These are phyloP conservation scores for Typhlomys cinereus DNA, from an alignment of 2,113 vertebrate species.

Conservation along the genomic window DNA sequence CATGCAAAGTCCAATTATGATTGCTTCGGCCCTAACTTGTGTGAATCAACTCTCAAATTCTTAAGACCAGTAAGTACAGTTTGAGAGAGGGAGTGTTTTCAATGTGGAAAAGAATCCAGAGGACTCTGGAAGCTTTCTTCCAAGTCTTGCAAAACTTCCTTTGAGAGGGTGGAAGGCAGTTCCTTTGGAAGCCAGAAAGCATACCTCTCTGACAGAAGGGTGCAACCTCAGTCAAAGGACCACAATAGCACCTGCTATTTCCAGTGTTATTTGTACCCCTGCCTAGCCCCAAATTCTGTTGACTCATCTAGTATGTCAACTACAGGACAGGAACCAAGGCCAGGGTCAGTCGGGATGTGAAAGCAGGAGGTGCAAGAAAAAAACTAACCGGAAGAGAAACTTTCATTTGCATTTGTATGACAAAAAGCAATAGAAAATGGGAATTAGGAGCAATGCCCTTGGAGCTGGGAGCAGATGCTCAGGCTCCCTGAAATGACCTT, in stretches of 20 bases:
- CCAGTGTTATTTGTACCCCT: not conserved
- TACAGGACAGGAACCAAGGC: not conserved
- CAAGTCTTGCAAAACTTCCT: not conserved
- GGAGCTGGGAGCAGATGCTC: not conserved
- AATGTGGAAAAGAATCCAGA: slow-evolving; percentile 51
- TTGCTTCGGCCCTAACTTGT: too few species aligned
- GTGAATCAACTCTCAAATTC: slow-evolving; percentile 46
- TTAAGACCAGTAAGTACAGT: slow-evolving; percentile 10
- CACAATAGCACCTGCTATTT: not conserved
- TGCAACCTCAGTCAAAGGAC: not conserved
- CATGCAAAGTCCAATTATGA: too few species aligned
- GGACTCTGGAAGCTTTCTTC: not conserved
- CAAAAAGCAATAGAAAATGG: not conserved
- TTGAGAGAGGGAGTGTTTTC: not conserved
- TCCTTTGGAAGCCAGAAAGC: not conserved
- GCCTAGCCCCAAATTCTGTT: not conserved
- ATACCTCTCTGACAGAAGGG: not conserved
- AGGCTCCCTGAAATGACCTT: not conserved
- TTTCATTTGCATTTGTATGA: not conserved
- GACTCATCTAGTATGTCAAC: not conserved
- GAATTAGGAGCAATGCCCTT: not conserved
- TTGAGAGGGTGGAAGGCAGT: not conserved
- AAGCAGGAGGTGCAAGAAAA: not conserved
- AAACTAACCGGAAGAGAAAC: not conserved
- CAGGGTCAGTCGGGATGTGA: not conserved